Evolutionary conservation across 2,113 vertebrate genomes (phyloP).

Genomic region (Potamarius usumacintae): DNA sequence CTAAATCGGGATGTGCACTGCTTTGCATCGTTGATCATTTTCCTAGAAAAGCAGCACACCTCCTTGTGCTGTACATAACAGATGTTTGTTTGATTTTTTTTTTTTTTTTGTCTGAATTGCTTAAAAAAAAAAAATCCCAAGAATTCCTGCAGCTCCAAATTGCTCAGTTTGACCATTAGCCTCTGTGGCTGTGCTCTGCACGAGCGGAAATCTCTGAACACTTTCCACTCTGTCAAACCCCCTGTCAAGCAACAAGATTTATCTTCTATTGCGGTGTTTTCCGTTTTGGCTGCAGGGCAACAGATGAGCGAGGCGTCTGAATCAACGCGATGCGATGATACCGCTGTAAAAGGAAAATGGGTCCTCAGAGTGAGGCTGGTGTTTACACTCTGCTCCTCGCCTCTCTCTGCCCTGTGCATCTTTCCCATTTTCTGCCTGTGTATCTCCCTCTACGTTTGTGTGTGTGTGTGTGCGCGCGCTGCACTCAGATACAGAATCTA

Average conservation of each 20-base stretch:
- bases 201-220: constrained; percentile 40
- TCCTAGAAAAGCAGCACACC: not conserved
- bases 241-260: constrained; percentile 51
- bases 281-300: constrained; percentile 40
- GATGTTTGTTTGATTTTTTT: not conserved
- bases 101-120: not conserved
- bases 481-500: constrained; percentile 37
- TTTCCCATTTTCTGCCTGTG: constrained; percentile 38
- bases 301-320: constrained; percentile 33
- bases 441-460: constrained; percentile 22
- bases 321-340: constrained; percentile 38
- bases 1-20: not conserved
- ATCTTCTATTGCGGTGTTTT: constrained; percentile 45
- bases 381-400: constrained; percentile 26
- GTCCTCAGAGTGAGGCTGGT: constrained; percentile 34
- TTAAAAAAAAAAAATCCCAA: not conserved
- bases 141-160: constrained; percentile 2
- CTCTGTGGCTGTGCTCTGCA: constrained; percentile 34
- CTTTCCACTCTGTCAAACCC: constrained; percentile 44
- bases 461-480: constrained; percentile 2
- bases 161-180: constrained; percentile 35
- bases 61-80: not conserved
- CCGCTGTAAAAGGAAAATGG: constrained; percentile 29
- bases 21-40: not conserved
- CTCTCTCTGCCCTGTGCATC: constrained; percentile 22